Evolutionary conservation across 2,888 invertebrate genomes (phyloP), one percentile per base, ranked within the genome.

Genomic region (Meliscaeva auricollis): DNA sequence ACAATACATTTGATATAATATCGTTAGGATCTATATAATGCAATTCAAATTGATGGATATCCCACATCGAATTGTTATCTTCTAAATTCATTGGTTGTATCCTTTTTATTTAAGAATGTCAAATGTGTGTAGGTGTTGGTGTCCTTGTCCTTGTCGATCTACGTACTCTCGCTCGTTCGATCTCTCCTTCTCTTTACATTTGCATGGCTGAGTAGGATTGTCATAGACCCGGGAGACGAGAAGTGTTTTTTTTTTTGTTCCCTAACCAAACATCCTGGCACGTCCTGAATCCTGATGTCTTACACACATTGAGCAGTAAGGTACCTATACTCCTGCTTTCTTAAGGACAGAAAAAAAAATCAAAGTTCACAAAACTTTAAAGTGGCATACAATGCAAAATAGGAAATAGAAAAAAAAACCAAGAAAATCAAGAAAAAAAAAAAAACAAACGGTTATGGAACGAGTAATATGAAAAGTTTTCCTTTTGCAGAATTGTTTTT

Each of bases 401-500:
- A 38, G 41, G 22, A 66, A 50, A 81, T 48, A 22, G 35, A 73
- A 41, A 17, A 72, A 64, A 26, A 22, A 64, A 58, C 41, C n/a
- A 52, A 56, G 54, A 38, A 38, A 66, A 48, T 17, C 30, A 32
- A 48, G 6, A 50, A 66, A 35, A 46, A 48, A 50, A 66, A 50
- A 66, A 35, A 46, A 48, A 50, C 50, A 50, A 54, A 50, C 17
- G 46, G 68, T 58, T 52, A 60, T 70, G 75, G 70, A 76, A 76
- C 32, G 58, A 81, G 80, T 81, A 76, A 81, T 85, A 85, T 76
- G 76, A 87, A 87, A 87, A 87, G 78, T 87, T 87, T 79, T 84
- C 64, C 81, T 70, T 64, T 66, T 46, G 48, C 52, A 62, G 69
- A 58, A 81, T 66, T 87, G 83, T 78, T 72, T 82, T 79, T 62